Percentiles rank a stretch among this genome's conserved stretches.
phyloP scores from a whole-genome alignment of 2,797 vertebrate genomes.

The Lutra lutra region DNA sequence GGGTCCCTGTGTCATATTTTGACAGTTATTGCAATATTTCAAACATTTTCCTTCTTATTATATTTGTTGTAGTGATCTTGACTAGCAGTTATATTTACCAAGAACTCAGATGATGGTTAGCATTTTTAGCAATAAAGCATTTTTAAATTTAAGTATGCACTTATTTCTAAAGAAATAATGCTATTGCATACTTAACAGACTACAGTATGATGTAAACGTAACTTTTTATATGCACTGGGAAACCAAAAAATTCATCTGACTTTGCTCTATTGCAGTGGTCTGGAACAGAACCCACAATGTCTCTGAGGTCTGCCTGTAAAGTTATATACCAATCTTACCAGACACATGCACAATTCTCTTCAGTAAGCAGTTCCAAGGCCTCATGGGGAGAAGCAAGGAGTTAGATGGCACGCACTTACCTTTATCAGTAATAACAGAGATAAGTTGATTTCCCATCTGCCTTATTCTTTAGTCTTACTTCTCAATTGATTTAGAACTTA shows the following conservation, averaged over 20 bases:
- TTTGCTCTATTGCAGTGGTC: background rate
- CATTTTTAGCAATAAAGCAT: background rate
- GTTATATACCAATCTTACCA: background rate
- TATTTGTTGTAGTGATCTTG: background rate
- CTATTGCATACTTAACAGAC: background rate
- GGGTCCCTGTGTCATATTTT: background rate
- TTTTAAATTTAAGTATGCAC: background rate
- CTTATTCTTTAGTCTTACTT: constrained; percentile 36
- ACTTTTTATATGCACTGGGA: background rate
- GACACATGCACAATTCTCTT: background rate
- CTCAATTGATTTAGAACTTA: background rate
- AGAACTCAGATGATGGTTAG: background rate
- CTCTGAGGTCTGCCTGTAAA: background rate
- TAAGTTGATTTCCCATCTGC: background rate
- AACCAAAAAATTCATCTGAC: background rate
- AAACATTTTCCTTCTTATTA: background rate
- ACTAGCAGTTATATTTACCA: background rate
- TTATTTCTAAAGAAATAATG: background rate
- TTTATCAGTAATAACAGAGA: constrained; percentile 15
- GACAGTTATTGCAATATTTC: background rate
- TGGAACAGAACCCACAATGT: background rate
- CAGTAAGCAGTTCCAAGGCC: background rate
- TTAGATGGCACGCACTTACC: background rate
- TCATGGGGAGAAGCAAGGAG: background rate
- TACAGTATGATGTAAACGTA: background rate